These are phyloP conservation scores for Burhinus oedicnemus DNA, from an alignment of 2,113 vertebrate species.

Conservation along the genomic window DNA sequence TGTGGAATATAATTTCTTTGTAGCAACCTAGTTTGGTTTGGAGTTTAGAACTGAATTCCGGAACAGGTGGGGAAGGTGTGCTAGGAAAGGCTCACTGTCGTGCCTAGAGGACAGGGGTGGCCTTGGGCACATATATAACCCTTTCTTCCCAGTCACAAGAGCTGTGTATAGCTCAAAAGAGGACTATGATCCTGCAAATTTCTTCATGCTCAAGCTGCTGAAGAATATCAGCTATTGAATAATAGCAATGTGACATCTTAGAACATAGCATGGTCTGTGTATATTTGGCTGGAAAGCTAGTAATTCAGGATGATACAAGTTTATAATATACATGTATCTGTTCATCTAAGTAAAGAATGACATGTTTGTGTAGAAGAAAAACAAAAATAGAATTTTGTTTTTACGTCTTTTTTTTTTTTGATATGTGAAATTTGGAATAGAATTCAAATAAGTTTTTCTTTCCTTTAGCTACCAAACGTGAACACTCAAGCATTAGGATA, in stretches of 20 bases:
- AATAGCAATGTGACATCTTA: not conserved
- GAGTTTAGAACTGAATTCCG: not conserved
- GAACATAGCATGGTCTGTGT: not conserved
- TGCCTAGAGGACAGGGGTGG: not conserved
- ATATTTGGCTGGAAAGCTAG: not conserved
- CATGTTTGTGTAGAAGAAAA: not conserved
- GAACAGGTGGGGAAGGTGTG: not conserved
- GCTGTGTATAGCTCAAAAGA: not conserved
- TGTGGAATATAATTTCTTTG: not conserved
- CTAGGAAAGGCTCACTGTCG: not conserved
- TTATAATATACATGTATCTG: not conserved
- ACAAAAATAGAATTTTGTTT: not conserved
- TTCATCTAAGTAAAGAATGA: not conserved
- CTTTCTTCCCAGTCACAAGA: not conserved
- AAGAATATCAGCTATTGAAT: not conserved
- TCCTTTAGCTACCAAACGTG: not conserved
- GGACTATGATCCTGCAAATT: not conserved
- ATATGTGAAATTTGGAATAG: not conserved
- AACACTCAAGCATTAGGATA: not conserved
- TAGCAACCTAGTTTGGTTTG: not conserved
- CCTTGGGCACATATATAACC: not conserved
- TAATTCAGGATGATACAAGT: not conserved
- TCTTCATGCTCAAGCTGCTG: not conserved
- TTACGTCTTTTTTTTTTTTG: not conserved
- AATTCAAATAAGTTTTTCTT: not conserved